Conservation (phyloP, 2,797 vertebrate species). For the Sebastes iracundus region DNA sequence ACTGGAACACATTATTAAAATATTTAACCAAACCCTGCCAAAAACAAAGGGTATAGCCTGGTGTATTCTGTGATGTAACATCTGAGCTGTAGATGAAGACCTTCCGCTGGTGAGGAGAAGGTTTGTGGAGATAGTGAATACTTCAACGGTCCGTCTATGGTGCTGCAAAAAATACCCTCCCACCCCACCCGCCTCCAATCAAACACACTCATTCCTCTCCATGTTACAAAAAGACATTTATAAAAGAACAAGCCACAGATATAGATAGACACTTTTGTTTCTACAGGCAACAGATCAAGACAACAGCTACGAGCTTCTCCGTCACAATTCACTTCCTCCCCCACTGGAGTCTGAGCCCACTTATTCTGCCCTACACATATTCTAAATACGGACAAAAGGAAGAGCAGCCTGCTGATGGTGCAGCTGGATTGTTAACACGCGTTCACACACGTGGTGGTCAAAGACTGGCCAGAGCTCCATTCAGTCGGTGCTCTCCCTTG, state of each 20-base stretch:
- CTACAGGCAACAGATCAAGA: constrained; percentile 62
- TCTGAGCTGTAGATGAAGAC: neutral
- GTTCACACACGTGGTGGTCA: neutral
- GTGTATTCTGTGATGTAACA: neutral
- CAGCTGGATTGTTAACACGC: neutral
- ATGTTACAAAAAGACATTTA: constrained; percentile 71
- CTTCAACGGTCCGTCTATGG: constrained; percentile 9
- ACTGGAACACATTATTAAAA: neutral
- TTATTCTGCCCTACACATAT: neutral
- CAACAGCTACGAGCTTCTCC: constrained; percentile 25
- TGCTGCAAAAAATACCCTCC: constrained; percentile 17
- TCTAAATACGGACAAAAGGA: neutral
- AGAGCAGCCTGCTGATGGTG: neutral
- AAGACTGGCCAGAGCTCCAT: neutral
- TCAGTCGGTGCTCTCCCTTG: neutral
- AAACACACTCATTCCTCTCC: constrained; percentile 9
- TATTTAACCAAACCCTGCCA: neutral
- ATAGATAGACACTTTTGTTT: constrained; percentile 42
- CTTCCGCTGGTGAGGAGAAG: neutral
- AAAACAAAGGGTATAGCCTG: neutral
- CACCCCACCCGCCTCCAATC: neutral
- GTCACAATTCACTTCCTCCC: neutral
- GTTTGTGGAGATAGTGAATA: constrained; percentile 11
- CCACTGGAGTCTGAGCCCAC: neutral
- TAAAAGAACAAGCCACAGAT: constrained; percentile 63